Evolutionary conservation across 2,797 vertebrate species (phyloP).

Genomic region (Hipposideros larvatus): DNA sequence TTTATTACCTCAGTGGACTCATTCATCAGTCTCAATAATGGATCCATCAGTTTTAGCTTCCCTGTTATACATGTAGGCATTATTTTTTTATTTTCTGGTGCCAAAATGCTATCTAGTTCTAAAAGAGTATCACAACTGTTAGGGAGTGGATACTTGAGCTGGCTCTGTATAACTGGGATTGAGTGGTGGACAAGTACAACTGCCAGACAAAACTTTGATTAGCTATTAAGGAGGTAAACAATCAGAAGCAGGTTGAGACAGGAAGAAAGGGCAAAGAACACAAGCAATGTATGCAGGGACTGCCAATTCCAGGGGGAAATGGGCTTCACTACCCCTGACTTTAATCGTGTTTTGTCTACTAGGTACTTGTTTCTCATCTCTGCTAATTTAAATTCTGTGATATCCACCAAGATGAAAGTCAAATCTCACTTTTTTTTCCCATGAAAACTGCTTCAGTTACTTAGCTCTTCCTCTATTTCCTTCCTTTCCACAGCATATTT

Average conservation of each 20-base stretch:
- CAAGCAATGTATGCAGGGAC: not conserved
- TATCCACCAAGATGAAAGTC: not conserved
- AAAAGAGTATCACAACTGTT: not conserved
- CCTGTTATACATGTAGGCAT: not conserved
- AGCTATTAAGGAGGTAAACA: conserved; percentile 10
- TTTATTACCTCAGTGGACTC: not conserved
- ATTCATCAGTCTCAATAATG: not conserved
- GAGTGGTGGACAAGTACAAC: conserved; percentile 11
- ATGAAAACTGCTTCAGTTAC: not conserved
- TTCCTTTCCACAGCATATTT: not conserved
- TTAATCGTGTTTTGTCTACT: conserved; percentile 15
- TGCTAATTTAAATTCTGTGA: not conserved
- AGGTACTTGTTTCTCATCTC: not conserved
- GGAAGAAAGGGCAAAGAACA: not conserved
- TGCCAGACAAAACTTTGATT: not conserved
- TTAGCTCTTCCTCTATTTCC: not conserved
- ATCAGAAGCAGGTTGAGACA: not conserved
- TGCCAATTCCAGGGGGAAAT: not conserved
- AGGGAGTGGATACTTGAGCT: not conserved
- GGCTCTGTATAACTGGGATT: not conserved
- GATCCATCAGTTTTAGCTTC: not conserved
- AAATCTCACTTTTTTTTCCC: not conserved
- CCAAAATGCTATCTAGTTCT: not conserved
- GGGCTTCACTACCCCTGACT: not conserved
- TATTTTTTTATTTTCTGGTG: not conserved